Evolutionary conservation across 37 sponge, comb jelly and placozoan species (phyloP).

Genomic region (Chondrosia reniformis): DNA sequence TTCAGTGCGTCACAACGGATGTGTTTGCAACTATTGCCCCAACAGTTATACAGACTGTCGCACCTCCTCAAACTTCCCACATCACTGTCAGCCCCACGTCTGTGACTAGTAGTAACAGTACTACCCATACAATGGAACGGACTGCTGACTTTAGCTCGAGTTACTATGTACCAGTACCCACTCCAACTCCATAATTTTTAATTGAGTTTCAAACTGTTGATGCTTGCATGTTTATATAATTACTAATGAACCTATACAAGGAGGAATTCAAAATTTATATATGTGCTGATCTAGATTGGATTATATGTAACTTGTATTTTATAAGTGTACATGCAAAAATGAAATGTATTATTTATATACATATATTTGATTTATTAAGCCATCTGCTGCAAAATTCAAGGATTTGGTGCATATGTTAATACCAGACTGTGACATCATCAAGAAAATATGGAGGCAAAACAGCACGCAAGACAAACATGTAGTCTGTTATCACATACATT

Average conservation of each 20-base stretch:
- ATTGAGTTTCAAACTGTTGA: background rate
- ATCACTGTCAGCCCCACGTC: background rate
- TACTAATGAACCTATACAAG: no score
- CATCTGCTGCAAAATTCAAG: background rate
- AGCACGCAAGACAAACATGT: no score
- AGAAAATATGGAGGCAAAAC: no score
- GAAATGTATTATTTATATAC: no score
- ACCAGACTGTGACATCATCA: no score
- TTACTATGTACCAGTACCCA: slow-evolving; percentile 22
- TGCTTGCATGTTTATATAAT: background rate
- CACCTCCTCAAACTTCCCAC: background rate
- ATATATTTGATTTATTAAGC: no score
- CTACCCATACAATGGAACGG: background rate
- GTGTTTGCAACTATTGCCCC: slow-evolving; percentile 41
- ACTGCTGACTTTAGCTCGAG: slow-evolving; percentile 16
- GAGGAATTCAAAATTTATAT: no score
- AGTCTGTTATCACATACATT: no score
- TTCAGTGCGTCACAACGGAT: slow-evolving; percentile 72
- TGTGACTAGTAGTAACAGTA: background rate
- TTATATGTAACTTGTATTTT: no score
- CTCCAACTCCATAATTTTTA: background rate
- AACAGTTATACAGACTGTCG: background rate
- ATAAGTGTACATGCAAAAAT: no score
- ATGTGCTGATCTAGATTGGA: no score
- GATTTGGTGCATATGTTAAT: background rate